Percentiles rank a stretch among this genome's conserved stretches.
These are phyloP conservation scores for Lymantria monacha DNA, from an alignment of 2,888 invertebrate species.

Conservation along the genomic window DNA sequence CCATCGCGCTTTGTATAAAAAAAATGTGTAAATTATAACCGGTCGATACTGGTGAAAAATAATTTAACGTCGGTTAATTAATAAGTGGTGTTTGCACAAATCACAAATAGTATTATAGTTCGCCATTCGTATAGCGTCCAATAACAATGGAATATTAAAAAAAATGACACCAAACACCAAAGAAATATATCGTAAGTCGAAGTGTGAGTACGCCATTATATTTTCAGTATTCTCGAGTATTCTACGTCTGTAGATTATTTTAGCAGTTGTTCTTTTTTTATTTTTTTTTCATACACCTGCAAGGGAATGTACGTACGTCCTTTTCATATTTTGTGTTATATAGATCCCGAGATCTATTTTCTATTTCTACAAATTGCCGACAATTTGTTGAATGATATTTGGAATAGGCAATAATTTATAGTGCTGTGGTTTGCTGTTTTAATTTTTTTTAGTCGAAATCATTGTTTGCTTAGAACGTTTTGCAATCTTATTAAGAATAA, in stretches of 20 bases:
- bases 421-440: too few relatives aligned
- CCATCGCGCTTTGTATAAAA: slow-evolving; percentile 36
- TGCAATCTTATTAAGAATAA: too few relatives aligned
- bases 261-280: slow-evolving; percentile 3
- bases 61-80: slow-evolving; percentile 22
- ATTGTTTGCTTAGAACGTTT: too few relatives aligned
- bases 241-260: slow-evolving; percentile 38
- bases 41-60: slow-evolving; percentile 22
- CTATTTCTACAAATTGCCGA: too few relatives aligned
- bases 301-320: background rate
- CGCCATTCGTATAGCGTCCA: slow-evolving; percentile 75
- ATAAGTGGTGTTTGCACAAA: slow-evolving; percentile 40
- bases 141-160: slow-evolving; percentile 63
- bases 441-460: too few relatives aligned
- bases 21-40: slow-evolving; percentile 29
- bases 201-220: slow-evolving; percentile 62
- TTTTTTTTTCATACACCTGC: background rate
- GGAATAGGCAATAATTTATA: too few relatives aligned
- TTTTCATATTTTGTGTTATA: too few relatives aligned
- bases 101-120: slow-evolving; percentile 44
- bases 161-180: slow-evolving; percentile 74
- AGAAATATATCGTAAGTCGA: slow-evolving; percentile 73
- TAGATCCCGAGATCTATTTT: too few relatives aligned
- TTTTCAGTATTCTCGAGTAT: slow-evolving; percentile 76
- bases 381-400: too few relatives aligned